phyloP scores from a whole-genome alignment of 1,140 invertebrate genomes.

The Marisa cornuarietis region DNA sequence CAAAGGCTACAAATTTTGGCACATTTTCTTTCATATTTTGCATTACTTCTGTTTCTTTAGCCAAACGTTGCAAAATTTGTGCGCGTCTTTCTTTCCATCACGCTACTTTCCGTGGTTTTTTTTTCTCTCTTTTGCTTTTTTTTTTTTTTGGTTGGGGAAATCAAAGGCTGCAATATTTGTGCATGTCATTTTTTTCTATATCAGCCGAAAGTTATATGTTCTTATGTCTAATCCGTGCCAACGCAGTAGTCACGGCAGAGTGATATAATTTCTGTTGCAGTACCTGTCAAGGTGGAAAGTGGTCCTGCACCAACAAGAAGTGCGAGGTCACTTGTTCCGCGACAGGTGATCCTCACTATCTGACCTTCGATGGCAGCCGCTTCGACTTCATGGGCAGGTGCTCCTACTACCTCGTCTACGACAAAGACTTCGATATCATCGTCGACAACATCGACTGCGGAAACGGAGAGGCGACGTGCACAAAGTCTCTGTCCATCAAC shows the following conservation, averaged over 20 bases:
- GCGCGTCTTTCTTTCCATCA: no score
- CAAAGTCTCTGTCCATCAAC: constrained; percentile 76
- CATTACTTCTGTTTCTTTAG: no score
- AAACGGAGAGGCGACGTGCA: constrained; percentile 80
- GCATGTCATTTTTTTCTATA: no score
- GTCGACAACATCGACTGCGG: constrained; percentile 74
- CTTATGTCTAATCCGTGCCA: no score
- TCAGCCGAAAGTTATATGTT: no score
- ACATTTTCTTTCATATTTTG: no score
- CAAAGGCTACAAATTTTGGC: no score
- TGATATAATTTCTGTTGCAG: constrained; percentile 59
- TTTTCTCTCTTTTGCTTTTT: no score
- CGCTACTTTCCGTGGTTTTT: no score
- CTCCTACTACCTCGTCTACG: constrained; percentile 81
- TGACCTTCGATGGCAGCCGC: constrained; percentile 85
- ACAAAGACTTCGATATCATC: constrained; percentile 76
- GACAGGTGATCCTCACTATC: constrained; percentile 89
- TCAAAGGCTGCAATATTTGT: no score
- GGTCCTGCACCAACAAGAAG: constrained; percentile 78
- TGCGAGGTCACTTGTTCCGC: constrained; percentile 71
- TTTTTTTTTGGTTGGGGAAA: no score
- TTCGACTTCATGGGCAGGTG: constrained; percentile 92
- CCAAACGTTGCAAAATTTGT: no score
- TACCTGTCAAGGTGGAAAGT: constrained; percentile 77
- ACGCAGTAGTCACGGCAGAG: neutral